Base-by-base conservation (phyloP, 2,113 vertebrate species). In the Trematocara marginatum region DNA sequence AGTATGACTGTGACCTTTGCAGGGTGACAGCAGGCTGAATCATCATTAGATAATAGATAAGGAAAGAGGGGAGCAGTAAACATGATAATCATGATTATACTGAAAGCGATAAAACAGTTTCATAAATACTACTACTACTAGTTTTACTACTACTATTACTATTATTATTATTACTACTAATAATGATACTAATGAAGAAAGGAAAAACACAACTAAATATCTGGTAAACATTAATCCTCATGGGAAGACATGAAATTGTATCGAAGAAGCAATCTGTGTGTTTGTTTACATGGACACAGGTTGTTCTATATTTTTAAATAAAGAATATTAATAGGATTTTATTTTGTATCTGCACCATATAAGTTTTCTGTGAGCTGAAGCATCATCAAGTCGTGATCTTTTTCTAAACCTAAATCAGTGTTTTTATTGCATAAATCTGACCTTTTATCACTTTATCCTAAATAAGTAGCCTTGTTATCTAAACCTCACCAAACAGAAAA, bases 21-120 rank as follows among this genome's bases (percentile, higher is more conserved):
- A 61, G 42, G 6, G 47, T 84, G 86, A 86, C 80, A 86, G 10
- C 40, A 42, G 23, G 35, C 61, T 88, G 88, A 91, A 59, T 91
- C 91, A 90, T 86, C 88, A 38, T 91, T 88, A 91, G 74, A 78
- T 88, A 85, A 85, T 10, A 13, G 61, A 78, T 40, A 18, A 56
- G 71, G 20, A 20, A 4, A 47, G 51, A 54, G 53, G 29, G 7
- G 40, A 10, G 38, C 31, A 15, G 29, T 10, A n/a, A 40, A 56
- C 26, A 45, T 23, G 42, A 31, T 12, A 10, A 29, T 47, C 11
- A 74, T 1, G 35, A 74, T 74, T 47, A 45, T 47, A 1, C 11
- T 47, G 23, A 26, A 29, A 29, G 26, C 18, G 42, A 47, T 0
- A 74, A 15, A 12, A 4, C 12, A 45, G 20, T 15, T 10, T 26